These are phyloP conservation scores for Proterorhinus semilunaris DNA, from an alignment of 2,113 vertebrate species.

Conservation along the genomic window DNA sequence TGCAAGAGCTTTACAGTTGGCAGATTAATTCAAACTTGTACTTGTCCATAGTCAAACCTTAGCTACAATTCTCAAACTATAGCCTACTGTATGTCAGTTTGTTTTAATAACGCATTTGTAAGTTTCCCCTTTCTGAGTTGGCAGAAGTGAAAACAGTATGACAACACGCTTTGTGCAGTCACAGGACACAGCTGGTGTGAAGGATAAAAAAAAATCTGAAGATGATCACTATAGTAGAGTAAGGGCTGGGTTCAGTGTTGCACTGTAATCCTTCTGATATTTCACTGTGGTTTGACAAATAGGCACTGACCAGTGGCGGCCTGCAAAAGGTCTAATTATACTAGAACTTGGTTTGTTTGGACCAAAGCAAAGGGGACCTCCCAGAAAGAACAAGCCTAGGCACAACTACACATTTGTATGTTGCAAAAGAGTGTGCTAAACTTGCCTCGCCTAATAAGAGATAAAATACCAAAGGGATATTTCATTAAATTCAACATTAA, in stretches of 20 bases:
- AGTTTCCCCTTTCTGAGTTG: conserved; percentile 63
- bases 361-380: conserved; percentile 62
- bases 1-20: too few relatives aligned
- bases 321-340: conserved; percentile 71
- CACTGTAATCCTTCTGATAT: conserved; percentile 30
- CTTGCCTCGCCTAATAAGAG: too few relatives aligned
- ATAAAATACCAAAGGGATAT: too few relatives aligned
- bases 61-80: background rate
- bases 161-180: conserved; percentile 59
- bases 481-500: too few relatives aligned
- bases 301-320: conserved; percentile 41
- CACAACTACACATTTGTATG: conserved; percentile 45
- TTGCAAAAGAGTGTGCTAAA: conserved; percentile 37
- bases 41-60: conserved; percentile 1
- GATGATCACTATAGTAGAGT: conserved; percentile 27
- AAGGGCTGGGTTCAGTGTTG: conserved; percentile 35
- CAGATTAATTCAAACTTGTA: background rate
- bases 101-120: background rate
- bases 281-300: conserved; percentile 25
- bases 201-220: conserved; percentile 22
- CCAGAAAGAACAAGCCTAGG: conserved; percentile 64
- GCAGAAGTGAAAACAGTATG: conserved; percentile 76
- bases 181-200: conserved; percentile 51
- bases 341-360: conserved; percentile 28
- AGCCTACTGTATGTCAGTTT: background rate